phyloP scores from a whole-genome alignment of 2,797 vertebrate species.

The Gephyroberyx darwinii region DNA sequence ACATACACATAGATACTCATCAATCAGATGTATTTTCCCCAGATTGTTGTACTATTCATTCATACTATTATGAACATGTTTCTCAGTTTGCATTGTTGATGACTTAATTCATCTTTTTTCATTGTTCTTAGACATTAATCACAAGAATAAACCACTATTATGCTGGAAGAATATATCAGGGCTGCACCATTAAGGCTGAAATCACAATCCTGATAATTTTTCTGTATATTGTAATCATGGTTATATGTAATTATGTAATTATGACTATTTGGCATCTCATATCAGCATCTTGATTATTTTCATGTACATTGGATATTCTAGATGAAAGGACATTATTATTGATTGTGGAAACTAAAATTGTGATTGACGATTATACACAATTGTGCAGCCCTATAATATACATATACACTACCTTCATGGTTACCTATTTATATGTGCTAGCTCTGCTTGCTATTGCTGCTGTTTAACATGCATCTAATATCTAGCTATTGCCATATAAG shows the following conservation, averaged over 20 bases:
- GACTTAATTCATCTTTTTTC: not conserved
- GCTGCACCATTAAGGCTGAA: slow-evolving; percentile 14
- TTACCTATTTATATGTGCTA: slow-evolving; percentile 58
- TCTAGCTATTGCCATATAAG: slow-evolving; percentile 43
- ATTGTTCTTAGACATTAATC: too few relatives aligned
- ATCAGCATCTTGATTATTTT: not conserved
- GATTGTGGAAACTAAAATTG: slow-evolving; percentile 4
- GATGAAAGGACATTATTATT: not conserved
- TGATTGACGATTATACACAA: slow-evolving; percentile 1
- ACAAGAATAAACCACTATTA: not conserved
- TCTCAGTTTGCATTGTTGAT: not conserved
- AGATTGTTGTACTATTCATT: not conserved
- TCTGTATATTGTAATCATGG: not conserved
- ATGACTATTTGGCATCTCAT: not conserved
- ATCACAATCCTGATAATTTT: not conserved
- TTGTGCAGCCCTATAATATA: slow-evolving; percentile 8
- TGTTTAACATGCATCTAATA: slow-evolving; percentile 61
- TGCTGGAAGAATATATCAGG: slow-evolving; percentile 3
- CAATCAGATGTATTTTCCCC: not conserved
- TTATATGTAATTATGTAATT: not conserved
- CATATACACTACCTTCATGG: slow-evolving; percentile 16
- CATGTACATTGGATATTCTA: not conserved
- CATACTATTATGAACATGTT: not conserved
- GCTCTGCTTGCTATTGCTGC: slow-evolving; percentile 73
- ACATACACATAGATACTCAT: not conserved